Evolutionary conservation across 2,888 invertebrate species (phyloP).

Genomic region (Drosophila affinis): DNA sequence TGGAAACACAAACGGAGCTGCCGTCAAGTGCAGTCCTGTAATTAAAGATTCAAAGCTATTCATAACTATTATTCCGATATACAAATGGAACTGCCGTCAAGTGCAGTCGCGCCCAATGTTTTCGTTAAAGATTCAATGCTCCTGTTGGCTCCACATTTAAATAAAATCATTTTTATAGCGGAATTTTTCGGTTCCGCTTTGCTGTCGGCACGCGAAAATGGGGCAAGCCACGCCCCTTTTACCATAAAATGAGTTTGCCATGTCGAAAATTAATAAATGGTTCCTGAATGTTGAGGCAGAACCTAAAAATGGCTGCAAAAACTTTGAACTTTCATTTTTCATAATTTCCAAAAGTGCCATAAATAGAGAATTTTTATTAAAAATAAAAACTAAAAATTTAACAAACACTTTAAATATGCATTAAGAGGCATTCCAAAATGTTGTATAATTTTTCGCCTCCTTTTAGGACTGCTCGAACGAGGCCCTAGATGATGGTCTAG

Average conservation of each 20-base stretch:
- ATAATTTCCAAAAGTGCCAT: conserved; percentile 53
- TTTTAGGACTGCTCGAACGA: no score
- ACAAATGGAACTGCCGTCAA: background rate
- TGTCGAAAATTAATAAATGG: conserved; percentile 75
- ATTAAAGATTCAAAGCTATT: background rate
- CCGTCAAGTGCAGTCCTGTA: background rate
- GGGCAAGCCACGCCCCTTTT: conserved; percentile 52
- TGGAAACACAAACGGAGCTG: background rate
- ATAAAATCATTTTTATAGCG: conserved; percentile 7
- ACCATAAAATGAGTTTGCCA: conserved; percentile 53
- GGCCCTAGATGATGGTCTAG: no score
- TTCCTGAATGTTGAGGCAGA: conserved; percentile 32
- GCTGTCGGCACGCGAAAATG: conserved; percentile 24
- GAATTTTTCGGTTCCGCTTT: background rate
- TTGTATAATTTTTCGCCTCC: no score
- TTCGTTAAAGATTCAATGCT: background rate
- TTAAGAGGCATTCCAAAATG: background rate
- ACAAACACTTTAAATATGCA: background rate
- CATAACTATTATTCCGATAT: background rate
- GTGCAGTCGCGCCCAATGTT: background rate
- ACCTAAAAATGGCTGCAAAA: conserved; percentile 46
- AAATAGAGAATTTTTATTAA: conserved; percentile 24
- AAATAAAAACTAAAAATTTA: background rate
- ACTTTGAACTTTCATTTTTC: conserved; percentile 37
- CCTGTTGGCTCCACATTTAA: background rate